These are phyloP conservation scores for Kryphioiulus occultus DNA, from an alignment of 2,888 invertebrate species.

Conservation along the genomic window DNA sequence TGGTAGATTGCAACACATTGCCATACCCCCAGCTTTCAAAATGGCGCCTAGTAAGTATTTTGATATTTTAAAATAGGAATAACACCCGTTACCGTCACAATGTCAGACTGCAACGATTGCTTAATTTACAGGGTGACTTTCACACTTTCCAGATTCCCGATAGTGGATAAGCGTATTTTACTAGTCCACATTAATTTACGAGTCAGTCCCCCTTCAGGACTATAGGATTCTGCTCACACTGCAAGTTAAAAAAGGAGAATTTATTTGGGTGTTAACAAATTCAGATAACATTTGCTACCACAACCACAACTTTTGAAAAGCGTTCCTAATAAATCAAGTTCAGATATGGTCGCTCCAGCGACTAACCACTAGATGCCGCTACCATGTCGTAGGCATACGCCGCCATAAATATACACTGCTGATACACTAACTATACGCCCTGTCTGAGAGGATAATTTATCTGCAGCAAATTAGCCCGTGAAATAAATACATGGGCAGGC, in stretches of 20 bases:
- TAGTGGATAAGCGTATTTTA: not conserved
- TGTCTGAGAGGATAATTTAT: slow-evolving; percentile 17
- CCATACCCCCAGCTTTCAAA: not conserved
- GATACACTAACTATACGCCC: not conserved
- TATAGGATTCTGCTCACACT: not conserved
- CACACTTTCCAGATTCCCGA: not conserved
- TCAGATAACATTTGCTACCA: slow-evolving; percentile 26
- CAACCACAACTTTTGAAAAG: slow-evolving; percentile 13
- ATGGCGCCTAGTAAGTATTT: too few species aligned
- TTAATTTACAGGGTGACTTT: not conserved
- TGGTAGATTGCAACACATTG: not conserved
- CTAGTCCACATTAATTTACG: not conserved
- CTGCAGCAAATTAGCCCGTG: slow-evolving; percentile 21
- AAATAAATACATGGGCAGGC: slow-evolving; percentile 25
- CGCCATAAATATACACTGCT: slow-evolving; percentile 12
- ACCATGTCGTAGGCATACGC: not conserved
- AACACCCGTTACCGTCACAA: too few species aligned
- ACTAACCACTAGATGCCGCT: slow-evolving; percentile 24
- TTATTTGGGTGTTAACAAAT: slow-evolving; percentile 22
- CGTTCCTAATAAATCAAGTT: slow-evolving; percentile 15
- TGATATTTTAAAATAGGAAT: too few species aligned
- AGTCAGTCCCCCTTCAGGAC: not conserved
- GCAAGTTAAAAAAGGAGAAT: not conserved
- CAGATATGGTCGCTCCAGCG: not conserved
- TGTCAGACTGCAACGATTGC: too few species aligned